These are phyloP conservation scores for Dichetophora obliterata DNA, from an alignment of 2,888 invertebrate species.

Conservation along the genomic window DNA sequence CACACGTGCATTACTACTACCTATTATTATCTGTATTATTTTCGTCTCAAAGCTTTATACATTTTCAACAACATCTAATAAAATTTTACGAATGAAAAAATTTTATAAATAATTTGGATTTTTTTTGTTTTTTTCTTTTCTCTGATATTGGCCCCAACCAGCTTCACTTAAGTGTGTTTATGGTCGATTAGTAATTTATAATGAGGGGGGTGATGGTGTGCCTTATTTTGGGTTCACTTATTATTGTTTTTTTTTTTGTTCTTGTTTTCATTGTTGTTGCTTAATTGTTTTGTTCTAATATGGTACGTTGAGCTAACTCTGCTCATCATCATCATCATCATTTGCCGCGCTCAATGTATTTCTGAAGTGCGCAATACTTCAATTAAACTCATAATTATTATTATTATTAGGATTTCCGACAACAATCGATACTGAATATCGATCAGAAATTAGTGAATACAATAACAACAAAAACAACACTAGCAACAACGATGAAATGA, in stretches of 20 bases:
- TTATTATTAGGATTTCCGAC: conserved; percentile 58
- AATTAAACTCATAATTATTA: conserved; percentile 62
- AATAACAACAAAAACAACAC: conserved; percentile 16
- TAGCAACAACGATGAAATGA: conserved; percentile 5
- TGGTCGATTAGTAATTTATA: conserved; percentile 63
- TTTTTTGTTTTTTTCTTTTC: not conserved
- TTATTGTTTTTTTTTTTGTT: conserved; percentile 19
- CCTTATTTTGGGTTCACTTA: conserved; percentile 39
- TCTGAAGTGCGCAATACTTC: conserved; percentile 64
- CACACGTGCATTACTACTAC: too few relatives aligned
- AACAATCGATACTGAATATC: conserved; percentile 35
- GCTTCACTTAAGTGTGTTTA: conserved; percentile 55
- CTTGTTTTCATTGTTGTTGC: not conserved
- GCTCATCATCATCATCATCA: too few relatives aligned
- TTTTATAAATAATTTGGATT: not conserved
- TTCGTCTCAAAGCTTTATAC: conserved; percentile 3
- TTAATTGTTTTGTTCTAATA: conserved; percentile 25
- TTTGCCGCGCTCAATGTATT: conserved; percentile 28
- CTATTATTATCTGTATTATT: not conserved
- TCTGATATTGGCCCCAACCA: not conserved
- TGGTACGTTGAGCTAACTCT: too few relatives aligned
- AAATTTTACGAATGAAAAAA: too few relatives aligned
- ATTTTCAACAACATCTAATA: not conserved
- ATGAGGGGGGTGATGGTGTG: not conserved
- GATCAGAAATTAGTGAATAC: conserved; percentile 16